Evolutionary conservation across 2,888 invertebrate species (phyloP).

Genomic region (Netelia virgata): DNA sequence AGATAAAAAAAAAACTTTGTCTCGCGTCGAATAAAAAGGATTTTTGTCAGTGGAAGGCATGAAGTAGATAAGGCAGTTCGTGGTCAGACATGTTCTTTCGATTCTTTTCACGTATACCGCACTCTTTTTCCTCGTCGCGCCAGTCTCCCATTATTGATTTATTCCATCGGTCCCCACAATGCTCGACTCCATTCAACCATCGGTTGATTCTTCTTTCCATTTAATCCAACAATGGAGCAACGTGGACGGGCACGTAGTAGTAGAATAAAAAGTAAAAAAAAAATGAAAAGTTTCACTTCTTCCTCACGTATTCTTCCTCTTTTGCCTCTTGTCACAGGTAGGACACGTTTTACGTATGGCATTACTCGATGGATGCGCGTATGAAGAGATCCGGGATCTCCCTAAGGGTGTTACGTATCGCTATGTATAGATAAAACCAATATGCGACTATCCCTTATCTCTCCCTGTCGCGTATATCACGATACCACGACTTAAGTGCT

Average conservation of each 20-base stretch:
- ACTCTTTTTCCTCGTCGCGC: slow-evolving; percentile 32
- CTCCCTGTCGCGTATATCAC: neutral
- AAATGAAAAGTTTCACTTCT: neutral
- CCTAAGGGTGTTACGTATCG: neutral
- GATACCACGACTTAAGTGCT: slow-evolving; percentile 32
- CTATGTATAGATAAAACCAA: neutral
- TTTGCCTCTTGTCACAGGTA: neutral
- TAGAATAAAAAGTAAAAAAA: slow-evolving; percentile 5
- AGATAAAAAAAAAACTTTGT: no score
- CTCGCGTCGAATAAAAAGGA: neutral
- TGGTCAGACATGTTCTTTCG: slow-evolving; percentile 44
- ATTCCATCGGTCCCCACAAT: slow-evolving; percentile 24
- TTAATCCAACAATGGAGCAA: slow-evolving; percentile 29
- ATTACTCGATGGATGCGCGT: neutral
- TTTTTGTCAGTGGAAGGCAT: neutral
- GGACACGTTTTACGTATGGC: neutral
- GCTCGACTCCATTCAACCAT: slow-evolving; percentile 61
- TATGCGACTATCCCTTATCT: neutral
- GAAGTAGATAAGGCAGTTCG: slow-evolving; percentile 44
- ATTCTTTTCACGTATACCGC: slow-evolving; percentile 28
- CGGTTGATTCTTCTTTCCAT: slow-evolving; percentile 47
- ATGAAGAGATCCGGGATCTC: neutral
- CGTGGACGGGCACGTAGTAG: neutral
- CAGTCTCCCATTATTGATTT: slow-evolving; percentile 44
- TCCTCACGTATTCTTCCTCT: neutral